Conservation (phyloP, 23 tunicate genomes). For the Clavelina lepadiformis region DNA sequence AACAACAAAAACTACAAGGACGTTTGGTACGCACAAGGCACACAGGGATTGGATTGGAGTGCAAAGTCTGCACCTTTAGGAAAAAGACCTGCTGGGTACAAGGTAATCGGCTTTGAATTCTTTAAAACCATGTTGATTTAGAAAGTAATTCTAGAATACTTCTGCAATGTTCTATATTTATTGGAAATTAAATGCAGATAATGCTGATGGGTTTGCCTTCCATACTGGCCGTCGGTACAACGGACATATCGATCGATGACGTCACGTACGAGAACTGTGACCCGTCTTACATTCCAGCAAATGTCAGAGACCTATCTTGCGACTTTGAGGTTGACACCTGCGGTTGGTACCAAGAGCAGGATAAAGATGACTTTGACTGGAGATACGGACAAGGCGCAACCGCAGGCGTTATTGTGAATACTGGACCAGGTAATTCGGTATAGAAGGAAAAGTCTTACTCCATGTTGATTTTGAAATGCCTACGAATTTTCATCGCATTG, state of each 20-base stretch:
- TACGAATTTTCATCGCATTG: too few species aligned
- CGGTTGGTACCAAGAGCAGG: conserved; percentile 95
- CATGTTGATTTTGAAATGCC: too few species aligned
- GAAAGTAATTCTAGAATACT: too few species aligned
- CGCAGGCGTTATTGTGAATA: conserved; percentile 23
- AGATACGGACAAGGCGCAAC: conserved; percentile 55
- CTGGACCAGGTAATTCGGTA: conserved; percentile 73
- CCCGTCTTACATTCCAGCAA: conserved; percentile 56
- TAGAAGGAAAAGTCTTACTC: too few species aligned
- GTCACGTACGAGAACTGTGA: conserved; percentile 65
- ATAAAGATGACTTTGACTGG: conserved; percentile 83
- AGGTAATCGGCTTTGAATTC: conserved; percentile 24
- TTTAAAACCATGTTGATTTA: background rate
- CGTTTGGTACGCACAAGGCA: conserved; percentile 79
- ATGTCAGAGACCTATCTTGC: conserved; percentile 42
- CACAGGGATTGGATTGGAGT: conserved; percentile 79
- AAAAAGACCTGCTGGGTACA: conserved; percentile 69
- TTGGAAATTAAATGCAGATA: conserved; percentile 40
- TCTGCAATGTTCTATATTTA: too few species aligned
- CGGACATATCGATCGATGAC: conserved; percentile 82
- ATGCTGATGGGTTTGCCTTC: conserved; percentile 69
- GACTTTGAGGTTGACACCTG: conserved; percentile 71
- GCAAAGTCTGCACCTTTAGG: conserved; percentile 73
- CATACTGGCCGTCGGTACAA: conserved; percentile 73
- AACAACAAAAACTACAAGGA: conserved; percentile 45